A percentile compares a stretch with the other conserved stretches of the same genome.
Evolutionary conservation across 2,113 vertebrate species (phyloP).

Genomic region (Delphinapterus leucas): DNA sequence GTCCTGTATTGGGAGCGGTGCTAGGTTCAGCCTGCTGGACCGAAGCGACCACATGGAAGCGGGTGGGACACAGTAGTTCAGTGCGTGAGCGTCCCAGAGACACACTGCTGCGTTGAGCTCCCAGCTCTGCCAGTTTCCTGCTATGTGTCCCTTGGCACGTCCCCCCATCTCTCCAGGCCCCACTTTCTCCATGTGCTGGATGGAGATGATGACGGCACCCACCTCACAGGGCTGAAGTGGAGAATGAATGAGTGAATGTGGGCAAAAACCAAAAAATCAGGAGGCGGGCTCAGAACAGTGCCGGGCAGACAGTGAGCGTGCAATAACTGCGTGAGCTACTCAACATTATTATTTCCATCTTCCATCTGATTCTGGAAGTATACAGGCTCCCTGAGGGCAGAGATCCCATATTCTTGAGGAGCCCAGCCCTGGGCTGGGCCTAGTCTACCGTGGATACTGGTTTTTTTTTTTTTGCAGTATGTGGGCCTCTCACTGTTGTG

Average conservation of each 20-base stretch:
- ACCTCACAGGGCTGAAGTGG: not conserved
- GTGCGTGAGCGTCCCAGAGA: not conserved
- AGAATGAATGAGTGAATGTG: not conserved
- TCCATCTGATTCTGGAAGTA: not conserved
- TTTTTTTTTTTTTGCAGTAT: too few relatives aligned
- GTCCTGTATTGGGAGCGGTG: not conserved
- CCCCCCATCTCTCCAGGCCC: not conserved
- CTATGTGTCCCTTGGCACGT: not conserved
- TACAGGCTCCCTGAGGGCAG: not conserved
- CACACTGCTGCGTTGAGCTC: rapidly evolving
- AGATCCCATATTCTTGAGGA: not conserved
- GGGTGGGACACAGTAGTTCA: not conserved
- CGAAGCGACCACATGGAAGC: not conserved
- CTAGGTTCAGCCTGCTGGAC: not conserved
- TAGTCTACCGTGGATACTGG: not conserved
- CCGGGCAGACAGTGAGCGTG: not conserved
- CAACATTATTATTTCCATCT: not conserved
- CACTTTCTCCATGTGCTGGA: not conserved
- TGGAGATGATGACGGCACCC: not conserved
- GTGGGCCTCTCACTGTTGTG: too few relatives aligned
- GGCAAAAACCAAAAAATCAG: not conserved
- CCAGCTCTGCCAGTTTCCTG: not conserved
- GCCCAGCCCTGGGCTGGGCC: not conserved
- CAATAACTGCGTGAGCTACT: not conserved
- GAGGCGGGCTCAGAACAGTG: not conserved